phyloP scores from a whole-genome alignment of 92 coral and sea anemone genomes.

The Parazoanthus darwini region DNA sequence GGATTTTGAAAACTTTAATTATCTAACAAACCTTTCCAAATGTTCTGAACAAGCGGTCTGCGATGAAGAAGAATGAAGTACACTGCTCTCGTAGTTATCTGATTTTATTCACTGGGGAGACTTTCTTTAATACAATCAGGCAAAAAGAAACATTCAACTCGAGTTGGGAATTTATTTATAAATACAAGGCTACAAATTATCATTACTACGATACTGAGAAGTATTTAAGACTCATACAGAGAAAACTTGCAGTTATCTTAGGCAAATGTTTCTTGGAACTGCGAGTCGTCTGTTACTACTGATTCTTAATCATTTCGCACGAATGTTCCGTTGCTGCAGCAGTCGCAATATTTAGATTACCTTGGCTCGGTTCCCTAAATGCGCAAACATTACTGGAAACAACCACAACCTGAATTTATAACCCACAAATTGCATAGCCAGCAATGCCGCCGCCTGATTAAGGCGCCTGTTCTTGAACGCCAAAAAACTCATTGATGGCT shows the following conservation, averaged over 20 bases:
- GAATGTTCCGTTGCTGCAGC: not conserved
- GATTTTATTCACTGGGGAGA: not conserved
- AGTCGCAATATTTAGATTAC: not conserved
- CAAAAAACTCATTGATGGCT: not conserved
- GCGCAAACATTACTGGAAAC: not conserved
- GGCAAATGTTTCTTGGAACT: not conserved
- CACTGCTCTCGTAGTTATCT: too few relatives aligned
- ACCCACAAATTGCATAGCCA: too few relatives aligned
- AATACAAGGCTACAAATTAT: too few relatives aligned
- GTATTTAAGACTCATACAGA: too few relatives aligned
- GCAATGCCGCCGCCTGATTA: too few relatives aligned
- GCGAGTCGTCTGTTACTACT: not conserved
- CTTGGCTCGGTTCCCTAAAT: not conserved
- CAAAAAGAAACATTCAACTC: not conserved
- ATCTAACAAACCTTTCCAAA: too few relatives aligned
- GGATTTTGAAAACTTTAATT: too few relatives aligned
- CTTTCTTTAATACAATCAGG: not conserved
- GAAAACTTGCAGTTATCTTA: not conserved
- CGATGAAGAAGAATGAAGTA: too few relatives aligned
- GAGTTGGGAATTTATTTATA: not conserved
- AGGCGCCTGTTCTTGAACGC: not conserved
- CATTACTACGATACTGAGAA: not conserved
- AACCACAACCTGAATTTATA: not conserved
- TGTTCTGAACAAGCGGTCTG: too few relatives aligned
- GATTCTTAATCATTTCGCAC: not conserved